Evolutionary conservation across 2,797 vertebrate species (phyloP), one percentile per base, ranked within the genome.

Genomic region (Syngnathus acus): DNA sequence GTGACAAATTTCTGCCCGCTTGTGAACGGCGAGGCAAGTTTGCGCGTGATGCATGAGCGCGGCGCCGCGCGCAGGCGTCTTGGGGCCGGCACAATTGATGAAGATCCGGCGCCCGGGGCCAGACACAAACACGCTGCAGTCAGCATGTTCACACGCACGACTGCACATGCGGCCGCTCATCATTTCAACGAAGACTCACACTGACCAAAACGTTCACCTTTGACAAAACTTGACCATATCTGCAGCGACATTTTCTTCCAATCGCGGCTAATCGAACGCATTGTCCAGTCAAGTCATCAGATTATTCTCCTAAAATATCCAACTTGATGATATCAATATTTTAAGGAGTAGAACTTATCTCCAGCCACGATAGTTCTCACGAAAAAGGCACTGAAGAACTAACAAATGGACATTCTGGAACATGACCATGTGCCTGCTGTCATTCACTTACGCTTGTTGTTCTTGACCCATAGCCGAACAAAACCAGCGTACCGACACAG

Each of bases 31-130:
- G 87, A 83, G 89, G 84, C 79, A 70, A 86, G 73, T 83, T 68
- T 67, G 81, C 73, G 55, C 65, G 68, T 95, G 94, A 97, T 96
- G 92, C 94, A 94, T 95, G 93, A 88, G 90, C 90, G 91, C 84
- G 90, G 87, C 69, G 80, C 79, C 21, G 80, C 77, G 50, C 84
- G 75, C 68, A 53, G 86, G 89, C 93, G 90, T 91, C 88, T 88
- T 58, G 92, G 92, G 92, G 91, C 88, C 82, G 64, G 83, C 86
- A 92, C 88, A 92, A 95, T 94, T 93, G 94, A 96, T 95, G 94
- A 94, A 92, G 92, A 92, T 80, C 75, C 90, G 76, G 82, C 77
- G 90, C 84, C 83, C 54, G 84, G 4, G 79, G 81, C 90, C 82
- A 85, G 91, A 93, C 90, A 92, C 91, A 91, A 94, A 93, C 92